Evolutionary conservation across 2,113 vertebrate genomes (phyloP).

Genomic region (Oncorhynchus nerka): DNA sequence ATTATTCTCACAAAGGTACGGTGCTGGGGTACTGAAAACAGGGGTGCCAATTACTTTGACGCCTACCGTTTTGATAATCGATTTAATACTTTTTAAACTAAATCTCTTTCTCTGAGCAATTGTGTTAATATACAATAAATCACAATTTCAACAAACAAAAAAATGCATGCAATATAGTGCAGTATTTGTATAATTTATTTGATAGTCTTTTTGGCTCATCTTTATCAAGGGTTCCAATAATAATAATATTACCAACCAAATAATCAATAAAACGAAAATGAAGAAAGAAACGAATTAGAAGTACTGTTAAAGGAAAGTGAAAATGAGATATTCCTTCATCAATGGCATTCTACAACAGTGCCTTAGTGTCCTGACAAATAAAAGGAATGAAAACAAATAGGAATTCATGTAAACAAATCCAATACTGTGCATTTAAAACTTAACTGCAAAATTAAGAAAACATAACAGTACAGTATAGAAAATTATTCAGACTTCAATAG

Average conservation of each 20-base stretch:
- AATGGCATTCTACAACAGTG: conserved; percentile 16
- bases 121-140: no score
- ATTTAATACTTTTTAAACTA: no score
- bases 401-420: conserved; percentile 50
- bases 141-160: no score
- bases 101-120: no score
- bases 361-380: conserved; percentile 15
- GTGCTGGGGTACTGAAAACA: no score
- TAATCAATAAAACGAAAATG: conserved; percentile 5
- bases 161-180: no score
- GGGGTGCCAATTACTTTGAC: no score
- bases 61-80: no score
- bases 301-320: background rate
- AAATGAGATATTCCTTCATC: conserved; percentile 10
- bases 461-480: conserved; percentile 9
- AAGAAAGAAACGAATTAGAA: background rate
- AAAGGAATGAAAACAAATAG: conserved; percentile 7
- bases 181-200: background rate
- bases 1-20: no score
- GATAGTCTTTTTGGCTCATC: no score
- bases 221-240: background rate
- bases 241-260: conserved; percentile 3
- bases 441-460: no score
- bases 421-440: conserved; percentile 11
- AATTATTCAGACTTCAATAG: background rate